These are phyloP conservation scores for Rhopalosiphum padi DNA, from an alignment of 1,140 invertebrate genomes.

Conservation along the genomic window DNA sequence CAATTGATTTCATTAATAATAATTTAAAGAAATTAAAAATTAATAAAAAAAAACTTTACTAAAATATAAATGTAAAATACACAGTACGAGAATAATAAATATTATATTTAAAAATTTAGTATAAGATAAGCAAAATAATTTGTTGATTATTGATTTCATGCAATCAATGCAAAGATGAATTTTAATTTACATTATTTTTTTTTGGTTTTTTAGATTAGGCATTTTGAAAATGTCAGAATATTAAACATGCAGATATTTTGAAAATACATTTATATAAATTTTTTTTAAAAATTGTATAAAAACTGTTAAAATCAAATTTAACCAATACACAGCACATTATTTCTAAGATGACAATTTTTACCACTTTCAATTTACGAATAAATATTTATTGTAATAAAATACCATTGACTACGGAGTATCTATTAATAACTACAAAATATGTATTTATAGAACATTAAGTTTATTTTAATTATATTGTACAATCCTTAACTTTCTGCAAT, in stretches of 20 bases:
- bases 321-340: background rate
- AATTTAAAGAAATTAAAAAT: too few relatives aligned
- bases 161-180: too few relatives aligned
- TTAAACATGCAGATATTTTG: background rate
- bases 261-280: background rate
- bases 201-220: too few relatives aligned
- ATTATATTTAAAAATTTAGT: too few relatives aligned
- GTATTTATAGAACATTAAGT: too few relatives aligned
- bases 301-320: background rate
- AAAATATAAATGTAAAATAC: background rate
- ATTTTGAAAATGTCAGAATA: too few relatives aligned
- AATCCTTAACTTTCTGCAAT: background rate
- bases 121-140: too few relatives aligned
- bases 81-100: too few relatives aligned
- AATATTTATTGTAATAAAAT: too few relatives aligned
- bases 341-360: background rate
- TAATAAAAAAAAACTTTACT: background rate
- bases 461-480: background rate
- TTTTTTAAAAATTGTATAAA: background rate
- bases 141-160: too few relatives aligned
- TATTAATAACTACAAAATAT: background rate
- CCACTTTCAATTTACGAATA: background rate
- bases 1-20: background rate
- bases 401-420: background rate
- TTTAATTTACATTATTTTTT: too few relatives aligned